Conservation (phyloP, 2,113 vertebrate genomes). For the Dicerorhinus sumatrensis region DNA sequence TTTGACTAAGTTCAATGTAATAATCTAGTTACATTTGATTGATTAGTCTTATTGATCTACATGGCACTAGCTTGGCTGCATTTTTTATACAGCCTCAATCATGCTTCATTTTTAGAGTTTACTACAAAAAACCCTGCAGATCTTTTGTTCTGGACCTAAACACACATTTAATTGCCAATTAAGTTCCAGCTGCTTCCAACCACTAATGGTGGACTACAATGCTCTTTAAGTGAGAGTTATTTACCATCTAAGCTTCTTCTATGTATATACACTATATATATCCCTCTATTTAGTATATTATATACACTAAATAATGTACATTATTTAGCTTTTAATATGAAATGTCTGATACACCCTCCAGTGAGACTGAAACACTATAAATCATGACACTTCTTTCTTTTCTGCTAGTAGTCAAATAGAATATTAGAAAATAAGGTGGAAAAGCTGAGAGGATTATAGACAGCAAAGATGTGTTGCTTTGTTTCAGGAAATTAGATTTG, state of each 20-base stretch:
- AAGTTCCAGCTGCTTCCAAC: not conserved
- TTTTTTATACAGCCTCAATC: not conserved
- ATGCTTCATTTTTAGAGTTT: not conserved
- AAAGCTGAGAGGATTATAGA: not conserved
- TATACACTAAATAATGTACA: not conserved
- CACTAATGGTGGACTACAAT: too few relatives aligned
- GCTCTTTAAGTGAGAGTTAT: not conserved
- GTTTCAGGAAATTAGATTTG: constrained; percentile 33
- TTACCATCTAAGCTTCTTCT: not conserved
- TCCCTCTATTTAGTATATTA: not conserved
- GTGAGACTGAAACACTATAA: not conserved
- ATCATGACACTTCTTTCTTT: not conserved
- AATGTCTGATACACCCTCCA: not conserved
- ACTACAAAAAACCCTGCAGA: not conserved
- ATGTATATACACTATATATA: not conserved
- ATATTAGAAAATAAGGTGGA: not conserved
- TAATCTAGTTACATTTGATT: not conserved
- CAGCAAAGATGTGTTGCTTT: not conserved
- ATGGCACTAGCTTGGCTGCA: not conserved
- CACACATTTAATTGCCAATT: not conserved
- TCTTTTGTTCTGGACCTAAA: not conserved
- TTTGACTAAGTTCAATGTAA: not conserved
- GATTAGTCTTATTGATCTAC: not conserved
- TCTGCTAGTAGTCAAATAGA: not conserved
- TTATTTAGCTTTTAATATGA: not conserved